Evolutionary conservation across 2,113 vertebrate species (phyloP).

Genomic region (Thamnophis sirtalis): DNA sequence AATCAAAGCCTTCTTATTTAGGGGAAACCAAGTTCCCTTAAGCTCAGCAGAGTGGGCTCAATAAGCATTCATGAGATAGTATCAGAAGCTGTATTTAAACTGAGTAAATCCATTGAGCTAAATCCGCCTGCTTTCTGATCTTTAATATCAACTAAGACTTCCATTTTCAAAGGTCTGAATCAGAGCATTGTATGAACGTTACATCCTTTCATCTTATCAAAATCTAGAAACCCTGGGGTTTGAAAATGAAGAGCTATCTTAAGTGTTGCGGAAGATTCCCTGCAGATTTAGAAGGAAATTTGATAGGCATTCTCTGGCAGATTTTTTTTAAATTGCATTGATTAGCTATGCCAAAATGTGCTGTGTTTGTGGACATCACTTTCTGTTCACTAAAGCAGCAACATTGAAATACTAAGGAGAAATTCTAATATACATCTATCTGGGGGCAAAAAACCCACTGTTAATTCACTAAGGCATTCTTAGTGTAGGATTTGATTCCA

Average conservation of each 20-base stretch:
- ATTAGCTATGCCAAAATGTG: not conserved
- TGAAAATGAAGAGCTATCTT: not conserved
- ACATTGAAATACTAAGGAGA: not conserved
- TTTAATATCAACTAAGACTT: not conserved
- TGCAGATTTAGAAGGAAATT: not conserved
- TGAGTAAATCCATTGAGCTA: not conserved
- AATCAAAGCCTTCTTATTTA: not conserved
- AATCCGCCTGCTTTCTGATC: not conserved
- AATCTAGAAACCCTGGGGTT: not conserved
- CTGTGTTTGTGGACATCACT: not conserved
- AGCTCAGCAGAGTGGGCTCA: not conserved
- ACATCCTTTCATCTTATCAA: fast-evolving
- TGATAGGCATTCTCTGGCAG: not conserved
- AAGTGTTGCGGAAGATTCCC: not conserved
- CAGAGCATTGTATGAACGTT: not conserved
- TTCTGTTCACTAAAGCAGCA: not conserved
- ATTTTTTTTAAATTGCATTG: not conserved
- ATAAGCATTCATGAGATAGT: not conserved
- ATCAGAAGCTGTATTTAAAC: not conserved
- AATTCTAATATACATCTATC: not conserved
- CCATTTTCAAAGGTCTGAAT: not conserved
- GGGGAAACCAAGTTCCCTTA: not conserved
- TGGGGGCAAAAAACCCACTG: not conserved
- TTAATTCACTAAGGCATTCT: not conserved
- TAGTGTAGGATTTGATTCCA: not conserved